phyloP scores from a whole-genome alignment of 2,797 vertebrate species.

The Oreortyx pictus region DNA sequence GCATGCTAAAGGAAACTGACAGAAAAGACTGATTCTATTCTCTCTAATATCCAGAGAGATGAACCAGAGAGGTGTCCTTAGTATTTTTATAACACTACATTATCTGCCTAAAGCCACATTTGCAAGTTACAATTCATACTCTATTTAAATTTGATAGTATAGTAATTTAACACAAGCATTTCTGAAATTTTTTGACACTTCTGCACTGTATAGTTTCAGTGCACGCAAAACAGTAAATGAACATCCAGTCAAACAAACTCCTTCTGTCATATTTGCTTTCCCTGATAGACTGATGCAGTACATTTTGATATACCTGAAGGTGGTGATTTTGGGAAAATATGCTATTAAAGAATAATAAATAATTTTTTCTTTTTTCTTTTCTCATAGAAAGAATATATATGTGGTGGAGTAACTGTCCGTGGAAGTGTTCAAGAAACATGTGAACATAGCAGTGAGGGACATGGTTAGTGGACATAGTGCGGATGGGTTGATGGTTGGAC shows the following conservation, averaged over 20 bases:
- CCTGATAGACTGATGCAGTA: neutral
- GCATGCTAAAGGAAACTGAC: neutral
- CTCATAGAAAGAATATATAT: neutral
- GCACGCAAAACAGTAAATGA: neutral
- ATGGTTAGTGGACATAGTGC: too few species aligned
- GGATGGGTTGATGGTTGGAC: too few species aligned
- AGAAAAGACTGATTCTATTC: neutral
- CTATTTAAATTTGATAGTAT: neutral
- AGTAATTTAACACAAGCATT: neutral
- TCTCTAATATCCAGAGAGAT: neutral
- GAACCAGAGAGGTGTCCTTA: neutral
- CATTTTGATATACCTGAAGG: neutral
- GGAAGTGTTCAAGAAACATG: too few species aligned
- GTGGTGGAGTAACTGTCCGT: too few species aligned
- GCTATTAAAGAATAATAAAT: neutral
- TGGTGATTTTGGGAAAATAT: neutral
- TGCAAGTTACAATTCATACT: neutral
- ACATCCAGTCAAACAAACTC: neutral
- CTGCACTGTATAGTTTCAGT: neutral
- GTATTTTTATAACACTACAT: neutral
- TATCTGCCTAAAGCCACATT: neutral
- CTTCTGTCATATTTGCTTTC: neutral
- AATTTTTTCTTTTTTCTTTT: neutral
- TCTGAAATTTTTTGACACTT: neutral
- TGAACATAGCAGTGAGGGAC: too few species aligned